Percentiles rank a stretch among this genome's conserved stretches.
These are phyloP conservation scores for Helostoma temminkii DNA, from an alignment of 2,797 vertebrate species.

Conservation along the genomic window DNA sequence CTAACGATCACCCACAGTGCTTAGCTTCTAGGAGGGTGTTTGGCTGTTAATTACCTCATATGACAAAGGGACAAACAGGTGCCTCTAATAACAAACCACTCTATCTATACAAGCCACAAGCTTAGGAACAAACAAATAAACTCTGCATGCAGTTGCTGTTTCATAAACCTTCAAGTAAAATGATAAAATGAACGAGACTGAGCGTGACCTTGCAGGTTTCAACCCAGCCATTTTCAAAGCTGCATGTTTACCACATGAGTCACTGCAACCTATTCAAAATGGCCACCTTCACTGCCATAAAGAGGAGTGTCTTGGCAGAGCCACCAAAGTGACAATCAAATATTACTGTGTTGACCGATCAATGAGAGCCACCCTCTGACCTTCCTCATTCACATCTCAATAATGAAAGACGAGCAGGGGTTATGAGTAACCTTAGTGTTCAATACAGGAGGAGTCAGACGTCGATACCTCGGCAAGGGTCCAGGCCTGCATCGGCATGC, in stretches of 20 bases:
- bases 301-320: slow-evolving; percentile 68
- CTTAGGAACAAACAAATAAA: slow-evolving; percentile 38
- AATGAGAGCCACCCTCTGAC: slow-evolving; percentile 64
- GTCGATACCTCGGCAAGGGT: slow-evolving; percentile 70
- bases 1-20: slow-evolving; percentile 58
- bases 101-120: slow-evolving; percentile 44
- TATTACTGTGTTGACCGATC: slow-evolving; percentile 79
- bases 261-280: slow-evolving; percentile 50
- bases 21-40: slow-evolving; percentile 55
- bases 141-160: background rate
- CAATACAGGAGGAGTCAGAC: slow-evolving; percentile 60
- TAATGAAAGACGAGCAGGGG: slow-evolving; percentile 79
- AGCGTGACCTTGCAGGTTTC: slow-evolving; percentile 39
- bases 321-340: slow-evolving; percentile 69
- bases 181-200: background rate
- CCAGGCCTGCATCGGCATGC: slow-evolving; percentile 77
- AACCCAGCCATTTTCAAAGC: slow-evolving; percentile 17
- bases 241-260: background rate
- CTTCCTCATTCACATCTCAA: slow-evolving; percentile 79
- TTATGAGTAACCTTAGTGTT: slow-evolving; percentile 73
- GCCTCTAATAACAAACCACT: slow-evolving; percentile 54
- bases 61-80: slow-evolving; percentile 52
- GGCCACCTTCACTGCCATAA: slow-evolving; percentile 41
- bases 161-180: slow-evolving; percentile 9
- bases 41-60: slow-evolving; percentile 69